Percentiles rank a stretch among this genome's conserved stretches.
These are phyloP conservation scores for Bombus cullumanus DNA, from an alignment of 1,140 invertebrate species.

Conservation along the genomic window DNA sequence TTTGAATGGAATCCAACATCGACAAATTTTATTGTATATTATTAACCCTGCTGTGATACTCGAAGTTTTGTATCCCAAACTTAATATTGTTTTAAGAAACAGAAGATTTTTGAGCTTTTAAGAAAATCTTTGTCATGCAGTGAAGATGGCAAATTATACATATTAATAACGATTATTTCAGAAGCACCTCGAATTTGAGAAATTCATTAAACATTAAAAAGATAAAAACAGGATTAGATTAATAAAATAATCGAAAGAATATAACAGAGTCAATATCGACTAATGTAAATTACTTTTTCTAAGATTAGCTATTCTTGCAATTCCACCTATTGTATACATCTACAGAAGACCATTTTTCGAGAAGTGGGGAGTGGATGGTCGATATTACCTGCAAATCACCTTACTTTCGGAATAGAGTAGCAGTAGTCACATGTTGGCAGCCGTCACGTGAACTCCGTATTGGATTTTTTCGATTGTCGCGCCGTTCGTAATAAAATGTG, in stretches of 20 bases:
- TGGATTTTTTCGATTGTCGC: slow-evolving; percentile 2
- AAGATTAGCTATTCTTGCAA: background rate
- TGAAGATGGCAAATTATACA: too few species aligned
- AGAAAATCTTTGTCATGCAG: too few species aligned
- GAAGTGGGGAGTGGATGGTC: slow-evolving; percentile 73
- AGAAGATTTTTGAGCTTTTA: too few species aligned
- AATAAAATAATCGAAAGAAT: background rate
- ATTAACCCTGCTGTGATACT: background rate
- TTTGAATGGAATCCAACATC: background rate
- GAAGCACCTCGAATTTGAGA: too few species aligned
- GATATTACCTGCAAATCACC: slow-evolving; percentile 76
- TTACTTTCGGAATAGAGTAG: slow-evolving; percentile 65
- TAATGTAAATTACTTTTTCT: background rate
- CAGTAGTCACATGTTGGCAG: slow-evolving; percentile 75
- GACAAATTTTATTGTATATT: background rate
- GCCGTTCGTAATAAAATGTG: background rate
- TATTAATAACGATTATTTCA: too few species aligned
- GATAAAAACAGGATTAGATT: background rate
- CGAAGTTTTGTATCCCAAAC: too few species aligned
- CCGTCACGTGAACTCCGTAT: slow-evolving; percentile 52
- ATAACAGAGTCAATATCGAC: background rate
- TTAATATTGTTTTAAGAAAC: too few species aligned
- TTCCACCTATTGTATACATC: background rate
- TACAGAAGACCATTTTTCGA: slow-evolving; percentile 54
- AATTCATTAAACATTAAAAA: too few species aligned